Conservation (phyloP, 1,140 invertebrate species). For the Microvelia longipes region DNA sequence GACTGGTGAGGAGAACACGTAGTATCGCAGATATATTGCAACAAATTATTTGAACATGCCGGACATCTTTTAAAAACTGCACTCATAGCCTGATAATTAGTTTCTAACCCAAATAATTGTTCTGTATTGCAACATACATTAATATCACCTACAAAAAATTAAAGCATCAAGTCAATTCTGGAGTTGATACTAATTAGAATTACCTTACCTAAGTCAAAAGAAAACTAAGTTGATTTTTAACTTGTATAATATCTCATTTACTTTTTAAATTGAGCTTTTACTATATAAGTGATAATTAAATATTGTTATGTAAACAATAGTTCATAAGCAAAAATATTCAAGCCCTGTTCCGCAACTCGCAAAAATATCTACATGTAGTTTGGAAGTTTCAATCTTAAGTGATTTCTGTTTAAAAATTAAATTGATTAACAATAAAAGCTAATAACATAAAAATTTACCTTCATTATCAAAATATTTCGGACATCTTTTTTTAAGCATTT, state of each 20-base stretch:
- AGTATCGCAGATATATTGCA: constrained; percentile 62
- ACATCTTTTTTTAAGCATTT: constrained; percentile 2
- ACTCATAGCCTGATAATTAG: constrained; percentile 43
- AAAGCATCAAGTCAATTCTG: neutral
- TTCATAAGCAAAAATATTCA: neutral
- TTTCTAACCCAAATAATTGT: constrained; percentile 46
- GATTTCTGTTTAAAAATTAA: too few relatives aligned
- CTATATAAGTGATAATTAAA: neutral
- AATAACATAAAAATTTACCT: neutral
- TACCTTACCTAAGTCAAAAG: neutral
- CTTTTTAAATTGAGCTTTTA: neutral
- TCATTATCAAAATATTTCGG: neutral
- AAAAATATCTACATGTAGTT: too few relatives aligned
- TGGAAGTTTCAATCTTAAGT: too few relatives aligned
- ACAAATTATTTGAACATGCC: constrained; percentile 67
- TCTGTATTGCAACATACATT: constrained; percentile 47
- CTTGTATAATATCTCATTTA: neutral
- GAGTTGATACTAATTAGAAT: neutral
- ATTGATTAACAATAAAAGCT: neutral
- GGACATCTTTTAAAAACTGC: constrained; percentile 64
- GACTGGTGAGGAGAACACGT: constrained; percentile 66
- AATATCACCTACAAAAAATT: neutral
- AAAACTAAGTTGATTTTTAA: neutral
- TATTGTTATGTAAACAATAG: neutral
- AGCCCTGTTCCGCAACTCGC: neutral